Conservation (phyloP, 2,888 invertebrate species). For the Caenorhabditis sinica region DNA sequence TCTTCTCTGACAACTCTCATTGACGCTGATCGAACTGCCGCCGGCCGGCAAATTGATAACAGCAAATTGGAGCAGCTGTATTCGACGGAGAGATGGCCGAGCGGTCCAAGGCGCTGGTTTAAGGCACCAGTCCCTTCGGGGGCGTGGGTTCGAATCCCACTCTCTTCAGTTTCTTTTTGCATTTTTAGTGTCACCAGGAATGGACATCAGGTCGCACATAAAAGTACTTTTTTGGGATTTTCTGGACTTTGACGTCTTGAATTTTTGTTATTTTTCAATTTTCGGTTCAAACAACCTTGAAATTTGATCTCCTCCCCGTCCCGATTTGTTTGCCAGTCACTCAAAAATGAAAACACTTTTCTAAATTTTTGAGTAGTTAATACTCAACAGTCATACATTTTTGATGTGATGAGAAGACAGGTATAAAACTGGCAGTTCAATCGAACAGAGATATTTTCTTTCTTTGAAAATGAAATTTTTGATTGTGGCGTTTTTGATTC, state of each 20-base stretch:
- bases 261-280: not conserved
- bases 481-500: not conserved
- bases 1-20: not conserved
- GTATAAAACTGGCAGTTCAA: conserved; percentile 4
- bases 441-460: not conserved
- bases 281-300: not conserved
- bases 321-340: conserved; percentile 17
- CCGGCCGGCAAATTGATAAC: not conserved
- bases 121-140: conserved; percentile 91
- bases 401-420: not conserved
- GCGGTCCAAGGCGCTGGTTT: conserved; percentile 93
- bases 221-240: not conserved
- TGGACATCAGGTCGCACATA: too few relatives aligned
- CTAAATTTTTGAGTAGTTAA: conserved; percentile 14
- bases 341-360: conserved; percentile 17
- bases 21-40: not conserved
- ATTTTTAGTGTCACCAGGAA: too few relatives aligned
- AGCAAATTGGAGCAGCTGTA: not conserved
- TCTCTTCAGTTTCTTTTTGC: conserved; percentile 71
- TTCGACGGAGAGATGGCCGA: conserved; percentile 87
- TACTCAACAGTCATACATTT: conserved; percentile 1
- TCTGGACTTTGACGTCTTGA: not conserved
- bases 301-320: not conserved
- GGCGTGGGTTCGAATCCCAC: conserved; percentile 94
- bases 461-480: not conserved